Percentiles rank a stretch among this genome's conserved stretches.
Evolutionary conservation across 2,888 invertebrate genomes (phyloP).

Genomic region (Dicyrtomina minuta): DNA sequence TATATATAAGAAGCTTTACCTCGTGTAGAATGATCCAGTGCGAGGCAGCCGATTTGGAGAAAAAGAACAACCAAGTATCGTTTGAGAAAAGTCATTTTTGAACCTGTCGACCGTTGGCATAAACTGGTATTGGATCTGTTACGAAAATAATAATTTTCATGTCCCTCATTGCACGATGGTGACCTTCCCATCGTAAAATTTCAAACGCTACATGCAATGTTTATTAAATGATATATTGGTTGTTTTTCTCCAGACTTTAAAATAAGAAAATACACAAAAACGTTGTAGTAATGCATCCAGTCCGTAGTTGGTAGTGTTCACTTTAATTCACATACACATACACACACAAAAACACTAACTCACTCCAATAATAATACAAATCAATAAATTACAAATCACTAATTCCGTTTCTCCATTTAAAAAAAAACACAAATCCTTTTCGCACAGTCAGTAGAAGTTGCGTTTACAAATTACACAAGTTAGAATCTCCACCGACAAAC

Average conservation of each 20-base stretch:
- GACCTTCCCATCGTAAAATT: constrained; percentile 28
- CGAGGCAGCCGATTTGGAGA: constrained; percentile 48
- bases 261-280: too few species aligned
- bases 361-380: neutral
- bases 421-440: neutral
- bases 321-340: neutral
- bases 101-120: constrained; percentile 24
- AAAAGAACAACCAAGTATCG: constrained; percentile 44
- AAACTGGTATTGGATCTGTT: constrained; percentile 11
- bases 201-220: constrained; percentile 30
- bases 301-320: neutral
- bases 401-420: neutral
- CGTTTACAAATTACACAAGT: too few species aligned
- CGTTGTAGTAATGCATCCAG: neutral
- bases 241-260: too few species aligned
- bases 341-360: constrained; percentile 2
- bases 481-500: neutral
- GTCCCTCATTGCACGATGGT: constrained; percentile 32
- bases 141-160: constrained; percentile 25
- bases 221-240: neutral
- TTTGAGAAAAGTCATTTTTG: constrained; percentile 44
- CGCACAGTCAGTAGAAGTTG: neutral
- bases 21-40: constrained; percentile 46
- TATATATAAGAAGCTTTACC: constrained; percentile 26
- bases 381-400: constrained; percentile 5